These are phyloP conservation scores for Xyrichtys novacula DNA, from an alignment of 2,797 vertebrate genomes.

Conservation along the genomic window DNA sequence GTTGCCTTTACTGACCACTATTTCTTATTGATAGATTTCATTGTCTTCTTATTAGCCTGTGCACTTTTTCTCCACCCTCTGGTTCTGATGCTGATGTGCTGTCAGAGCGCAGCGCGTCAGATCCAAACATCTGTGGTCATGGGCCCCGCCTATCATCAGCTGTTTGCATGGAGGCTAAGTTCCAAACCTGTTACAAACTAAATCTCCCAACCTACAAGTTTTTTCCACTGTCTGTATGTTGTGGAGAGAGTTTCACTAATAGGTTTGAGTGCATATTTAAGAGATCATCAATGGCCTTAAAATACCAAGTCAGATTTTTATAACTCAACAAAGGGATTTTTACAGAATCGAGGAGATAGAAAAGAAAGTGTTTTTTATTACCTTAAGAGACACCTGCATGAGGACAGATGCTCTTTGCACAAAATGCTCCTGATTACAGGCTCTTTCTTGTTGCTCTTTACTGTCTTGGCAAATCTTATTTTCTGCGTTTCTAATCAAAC, in stretches of 20 bases:
- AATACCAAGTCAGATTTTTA: constrained; percentile 36
- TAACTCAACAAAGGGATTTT: background rate
- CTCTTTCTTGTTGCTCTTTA: constrained; percentile 1
- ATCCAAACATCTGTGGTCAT: constrained; percentile 61
- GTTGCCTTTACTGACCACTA: background rate
- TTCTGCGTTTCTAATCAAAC: background rate
- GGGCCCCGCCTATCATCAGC: constrained; percentile 39
- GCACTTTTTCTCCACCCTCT: constrained; percentile 11
- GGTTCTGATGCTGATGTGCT: constrained; percentile 42
- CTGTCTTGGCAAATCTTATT: background rate
- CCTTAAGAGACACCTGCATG: background rate
- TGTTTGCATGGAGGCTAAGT: constrained; percentile 29
- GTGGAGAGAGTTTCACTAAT: background rate
- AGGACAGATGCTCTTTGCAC: constrained; percentile 5
- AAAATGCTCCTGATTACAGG: constrained; percentile 5
- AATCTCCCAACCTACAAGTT: constrained; percentile 13
- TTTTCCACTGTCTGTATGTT: background rate
- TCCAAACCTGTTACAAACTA: constrained; percentile 8
- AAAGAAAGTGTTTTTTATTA: background rate
- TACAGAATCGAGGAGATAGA: background rate
- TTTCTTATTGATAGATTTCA: background rate
- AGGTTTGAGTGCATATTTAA: constrained; percentile 10
- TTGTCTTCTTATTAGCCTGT: constrained; percentile 9
- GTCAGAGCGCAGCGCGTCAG: constrained; percentile 50
- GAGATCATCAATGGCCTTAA: constrained; percentile 28